Conservation (phyloP, 1,140 invertebrate genomes). For the Holotrichia oblita region DNA sequence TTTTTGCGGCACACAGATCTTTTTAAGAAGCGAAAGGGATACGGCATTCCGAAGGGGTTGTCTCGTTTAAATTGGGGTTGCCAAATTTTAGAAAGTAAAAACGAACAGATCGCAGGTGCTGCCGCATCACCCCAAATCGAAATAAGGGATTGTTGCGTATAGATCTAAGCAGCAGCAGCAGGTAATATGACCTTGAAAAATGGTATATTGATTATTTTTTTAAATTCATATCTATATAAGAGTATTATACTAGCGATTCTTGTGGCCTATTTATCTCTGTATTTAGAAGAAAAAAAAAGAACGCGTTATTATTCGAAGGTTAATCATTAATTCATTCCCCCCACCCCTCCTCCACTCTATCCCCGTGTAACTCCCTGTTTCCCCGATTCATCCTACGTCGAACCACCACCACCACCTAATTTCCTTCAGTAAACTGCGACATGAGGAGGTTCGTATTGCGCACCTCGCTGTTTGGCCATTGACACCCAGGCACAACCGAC, state of each 20-base stretch:
- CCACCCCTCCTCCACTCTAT: not conserved
- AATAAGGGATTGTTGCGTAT: conserved; percentile 5
- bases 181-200: conserved; percentile 13
- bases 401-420: not conserved
- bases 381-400: not conserved
- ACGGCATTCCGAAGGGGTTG: conserved; percentile 26
- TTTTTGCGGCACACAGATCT: not conserved
- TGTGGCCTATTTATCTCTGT: not conserved
- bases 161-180: not conserved
- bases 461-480: conserved; percentile 53
- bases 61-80: conserved; percentile 11
- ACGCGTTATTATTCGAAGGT: conserved; percentile 8
- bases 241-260: not conserved
- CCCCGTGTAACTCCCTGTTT: not conserved
- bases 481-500: conserved; percentile 57
- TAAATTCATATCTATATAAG: not conserved
- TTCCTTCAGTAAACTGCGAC: not conserved
- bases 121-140: not conserved
- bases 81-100: conserved; percentile 34
- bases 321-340: not conserved
- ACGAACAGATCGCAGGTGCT: conserved; percentile 7
- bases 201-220: not conserved
- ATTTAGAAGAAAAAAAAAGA: too few relatives aligned
- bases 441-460: not conserved
- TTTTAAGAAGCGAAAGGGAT: not conserved